A percentile compares a stretch with the other conserved stretches of the same genome.
phyloP scores from a whole-genome alignment of 2,797 vertebrate species.

The Margarornis squamiger region DNA sequence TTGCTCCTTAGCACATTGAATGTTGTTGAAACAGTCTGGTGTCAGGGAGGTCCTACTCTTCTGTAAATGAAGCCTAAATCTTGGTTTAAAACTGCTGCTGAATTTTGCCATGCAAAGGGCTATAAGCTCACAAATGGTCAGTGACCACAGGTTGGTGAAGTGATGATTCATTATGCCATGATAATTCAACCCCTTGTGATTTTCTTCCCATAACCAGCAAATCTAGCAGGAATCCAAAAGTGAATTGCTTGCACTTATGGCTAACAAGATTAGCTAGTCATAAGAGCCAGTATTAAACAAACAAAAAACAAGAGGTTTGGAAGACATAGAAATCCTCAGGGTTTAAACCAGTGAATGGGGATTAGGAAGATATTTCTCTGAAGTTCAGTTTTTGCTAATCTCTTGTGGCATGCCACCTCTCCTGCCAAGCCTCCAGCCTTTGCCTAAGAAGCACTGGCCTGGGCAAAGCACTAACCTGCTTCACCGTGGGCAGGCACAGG shows the following conservation, averaged over 20 bases:
- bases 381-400: neutral
- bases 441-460: neutral
- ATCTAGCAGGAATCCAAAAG: neutral
- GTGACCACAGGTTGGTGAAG: neutral
- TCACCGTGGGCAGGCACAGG: neutral
- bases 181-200: neutral
- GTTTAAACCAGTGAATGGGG: neutral
- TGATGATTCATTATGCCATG: neutral
- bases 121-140: neutral
- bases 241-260: neutral
- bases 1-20: neutral
- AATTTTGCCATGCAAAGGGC: neutral
- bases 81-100: neutral
- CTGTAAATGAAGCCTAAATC: neutral
- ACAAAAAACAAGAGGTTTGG: neutral
- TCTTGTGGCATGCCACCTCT: neutral
- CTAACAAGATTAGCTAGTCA: neutral
- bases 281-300: neutral
- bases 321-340: neutral
- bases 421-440: neutral
- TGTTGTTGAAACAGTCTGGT: neutral
- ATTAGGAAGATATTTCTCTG: neutral
- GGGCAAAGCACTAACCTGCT: neutral
- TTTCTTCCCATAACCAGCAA: neutral
- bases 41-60: neutral